Evolutionary conservation across 2,797 vertebrate species (phyloP), one percentile per base, ranked within the genome.

Genomic region (Sebastes trivittatus): DNA sequence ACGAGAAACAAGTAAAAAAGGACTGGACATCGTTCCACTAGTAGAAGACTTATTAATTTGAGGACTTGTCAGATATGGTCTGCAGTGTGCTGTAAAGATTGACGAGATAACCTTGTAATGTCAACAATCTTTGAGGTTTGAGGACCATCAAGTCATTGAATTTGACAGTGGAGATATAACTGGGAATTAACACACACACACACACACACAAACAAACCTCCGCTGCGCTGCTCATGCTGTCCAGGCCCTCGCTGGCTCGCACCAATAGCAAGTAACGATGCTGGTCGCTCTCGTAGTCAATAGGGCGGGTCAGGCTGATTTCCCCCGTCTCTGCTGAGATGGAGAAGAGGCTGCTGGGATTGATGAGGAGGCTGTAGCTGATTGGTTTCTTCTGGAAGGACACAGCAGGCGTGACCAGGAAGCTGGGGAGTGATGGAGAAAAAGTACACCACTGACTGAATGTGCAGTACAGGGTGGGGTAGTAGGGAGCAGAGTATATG

Each of bases 311-410:
- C 78, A 98, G 91, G 65, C 96, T 95, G 90, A 97, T 94, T 78
- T 96, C 96, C 20, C 96, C 97, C 0, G 94, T 95, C 82, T 95
- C 92, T 10, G 49, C 49, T 73, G 95, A 90, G 88, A 98, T 96
- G 82, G 90, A 93, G 91, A 98, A 97, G 2, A 97, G 94, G 70
- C 95, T 97, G 86, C 95, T 95, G 83, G 97, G 97, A 90, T 98
- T 97, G 90, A 95, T 96, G 34, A 97, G 85, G 49, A 98, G 95
- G 90, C 94, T 96, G 94, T 97, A 98, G 90, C 86, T 95, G 92
- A 98, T 94, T 20, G 95, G 90, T 82, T 96, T 95, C 79, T 97
- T 96, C 90, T 97, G 97, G 90, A 97, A 96, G 62, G 97, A 98
- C 73, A 97, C 74, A 34, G 97, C 97, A 29, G 93, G 93, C 32